Base-by-base conservation (phyloP, 2,888 invertebrate species). In the Epiblema foenella region DNA sequence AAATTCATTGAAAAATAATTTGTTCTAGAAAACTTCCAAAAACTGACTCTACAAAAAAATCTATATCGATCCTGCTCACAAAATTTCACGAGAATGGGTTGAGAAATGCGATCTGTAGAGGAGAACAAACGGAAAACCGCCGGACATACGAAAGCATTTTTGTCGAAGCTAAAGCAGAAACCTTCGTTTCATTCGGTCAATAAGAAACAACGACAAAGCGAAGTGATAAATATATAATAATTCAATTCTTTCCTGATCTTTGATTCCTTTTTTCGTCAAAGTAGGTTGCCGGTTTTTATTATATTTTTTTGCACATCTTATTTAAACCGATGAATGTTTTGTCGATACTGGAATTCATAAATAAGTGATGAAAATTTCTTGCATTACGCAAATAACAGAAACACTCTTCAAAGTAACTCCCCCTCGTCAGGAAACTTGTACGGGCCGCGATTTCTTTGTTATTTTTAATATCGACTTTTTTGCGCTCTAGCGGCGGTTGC, bases 381-480 rank as follows among this genome's bases (percentile, higher is more conserved):
- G 69, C 67, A 74, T 75, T 73, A 73, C 73, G 65, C 68, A 75
- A 74, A 79, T 82, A 80, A 83, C 82, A 84, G 80, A 81, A 83
- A 70, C 68, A 81, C 77, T 80, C 80, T 77, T 81, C 79, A 76
- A 81, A 84, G 84, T 81, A 85, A 85, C 83, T 85, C 85, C 82
- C 81, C 78, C 78, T 77, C 73, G 68, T 72, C 74, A 74, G 79
- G 77, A 84, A 88, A 86, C 84, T 87, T 85, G 84, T 81, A 81
- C 81, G 80, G 83, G 79, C 81, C 83, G 65, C 73, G 72, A 84
- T 87, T 88, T 86, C 86, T 88, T 88, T 89, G 88, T 89, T 89
- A 88, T 89, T 89, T 90, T 89, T 88, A 88, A 89, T 89, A 89
- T 86, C 86, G 86, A 85, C 87, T 87, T 89, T 88, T 87, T 87